A percentile compares a stretch with the other conserved stretches of the same genome.
Conservation (phyloP, 1,140 invertebrate genomes). For the Drosophila bipectinata region DNA sequence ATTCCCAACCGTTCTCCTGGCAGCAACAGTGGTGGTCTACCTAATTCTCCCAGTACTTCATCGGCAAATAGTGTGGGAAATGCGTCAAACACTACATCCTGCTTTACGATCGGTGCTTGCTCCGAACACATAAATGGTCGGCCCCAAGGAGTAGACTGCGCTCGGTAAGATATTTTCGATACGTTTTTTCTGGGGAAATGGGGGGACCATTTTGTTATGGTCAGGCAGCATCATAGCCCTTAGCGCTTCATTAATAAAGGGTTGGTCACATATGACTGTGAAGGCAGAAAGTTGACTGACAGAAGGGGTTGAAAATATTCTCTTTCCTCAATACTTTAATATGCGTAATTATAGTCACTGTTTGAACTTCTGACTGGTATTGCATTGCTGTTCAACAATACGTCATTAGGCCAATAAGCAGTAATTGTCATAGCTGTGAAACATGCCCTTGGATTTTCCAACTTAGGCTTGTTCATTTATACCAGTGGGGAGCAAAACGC, state of each 20-base stretch:
- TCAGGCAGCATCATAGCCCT: conserved; percentile 24
- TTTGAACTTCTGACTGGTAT: conserved; percentile 57
- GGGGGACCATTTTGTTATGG: not conserved
- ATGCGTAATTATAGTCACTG: conserved; percentile 67
- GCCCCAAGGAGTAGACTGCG: conserved; percentile 95
- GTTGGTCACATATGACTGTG: conserved; percentile 24
- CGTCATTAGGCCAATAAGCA: conserved; percentile 64
- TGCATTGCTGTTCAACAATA: conserved; percentile 52
- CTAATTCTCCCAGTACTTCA: conserved; percentile 86
- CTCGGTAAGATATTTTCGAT: conserved; percentile 83
- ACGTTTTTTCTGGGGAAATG: not conserved
- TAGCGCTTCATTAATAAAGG: conserved; percentile 63
- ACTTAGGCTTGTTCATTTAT: conserved; percentile 48
- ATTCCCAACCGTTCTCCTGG: conserved; percentile 63
- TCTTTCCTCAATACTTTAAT: conserved; percentile 40
- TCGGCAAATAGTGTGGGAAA: conserved; percentile 78
- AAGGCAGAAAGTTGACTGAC: conserved; percentile 23
- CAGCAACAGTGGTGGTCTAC: conserved; percentile 53
- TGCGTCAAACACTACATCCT: conserved; percentile 54
- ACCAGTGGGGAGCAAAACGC: too few relatives aligned
- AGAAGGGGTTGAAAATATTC: conserved; percentile 42
- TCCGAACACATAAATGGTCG: conserved; percentile 97
- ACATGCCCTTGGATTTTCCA: conserved; percentile 6
- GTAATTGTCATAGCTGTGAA: conserved; percentile 6
- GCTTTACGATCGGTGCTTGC: conserved; percentile 94